phyloP scores from a whole-genome alignment of 2,797 vertebrate genomes.

The Neosilurus mollespiculum region DNA sequence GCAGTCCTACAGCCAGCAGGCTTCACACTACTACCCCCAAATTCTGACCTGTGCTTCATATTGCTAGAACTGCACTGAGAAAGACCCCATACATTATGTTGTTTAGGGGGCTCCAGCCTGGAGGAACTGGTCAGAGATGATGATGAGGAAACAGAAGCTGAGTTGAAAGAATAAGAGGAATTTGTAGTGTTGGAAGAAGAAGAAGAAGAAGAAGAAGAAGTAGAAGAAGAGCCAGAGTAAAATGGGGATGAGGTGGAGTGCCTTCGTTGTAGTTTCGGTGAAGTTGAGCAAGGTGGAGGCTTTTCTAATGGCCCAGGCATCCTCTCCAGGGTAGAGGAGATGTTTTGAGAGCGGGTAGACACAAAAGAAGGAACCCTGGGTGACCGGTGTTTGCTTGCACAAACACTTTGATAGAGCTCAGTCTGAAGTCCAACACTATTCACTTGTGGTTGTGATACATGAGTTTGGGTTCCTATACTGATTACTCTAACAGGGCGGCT shows the following conservation, averaged over 20 bases:
- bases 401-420: constrained; percentile 56
- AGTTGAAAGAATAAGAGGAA: constrained; percentile 50
- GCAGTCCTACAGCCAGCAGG: constrained; percentile 70
- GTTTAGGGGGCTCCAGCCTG: constrained; percentile 75
- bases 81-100: constrained; percentile 81
- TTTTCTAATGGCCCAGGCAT: constrained; percentile 78
- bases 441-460: constrained; percentile 64
- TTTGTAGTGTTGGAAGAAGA: constrained; percentile 44
- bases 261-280: constrained; percentile 87
- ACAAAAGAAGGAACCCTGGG: constrained; percentile 82
- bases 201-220: too few species aligned
- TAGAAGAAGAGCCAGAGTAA: constrained; percentile 56
- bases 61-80: constrained; percentile 80
- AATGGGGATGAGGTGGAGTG: constrained; percentile 70
- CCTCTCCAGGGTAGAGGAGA: constrained; percentile 84
- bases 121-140: constrained; percentile 60
- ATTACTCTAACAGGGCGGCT: constrained; percentile 76
- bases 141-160: constrained; percentile 46
- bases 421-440: constrained; percentile 76
- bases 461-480: constrained; percentile 70
- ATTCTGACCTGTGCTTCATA: constrained; percentile 73
- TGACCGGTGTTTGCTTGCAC: constrained; percentile 78
- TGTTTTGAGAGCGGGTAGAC: constrained; percentile 77
- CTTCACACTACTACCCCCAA: constrained; percentile 74
- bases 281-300: constrained; percentile 77